Base-by-base conservation (phyloP, 1,140 invertebrate species). In the Cataglyphis hispanica region DNA sequence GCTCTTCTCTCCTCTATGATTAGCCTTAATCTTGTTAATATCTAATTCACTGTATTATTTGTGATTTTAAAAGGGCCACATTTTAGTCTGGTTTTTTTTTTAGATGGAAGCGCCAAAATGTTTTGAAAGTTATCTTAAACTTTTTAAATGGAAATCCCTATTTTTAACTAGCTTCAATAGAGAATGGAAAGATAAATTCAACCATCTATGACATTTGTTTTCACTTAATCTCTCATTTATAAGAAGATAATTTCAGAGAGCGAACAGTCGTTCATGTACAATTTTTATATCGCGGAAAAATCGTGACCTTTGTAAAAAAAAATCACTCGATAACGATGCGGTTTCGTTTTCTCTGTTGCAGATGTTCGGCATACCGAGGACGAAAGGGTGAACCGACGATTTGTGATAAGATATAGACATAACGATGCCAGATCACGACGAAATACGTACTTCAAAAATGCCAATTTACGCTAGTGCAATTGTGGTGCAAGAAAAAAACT, bases 331-430 rank as follows among this genome's bases (percentile, higher is more conserved):
- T 69, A 81, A 83, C n/a, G 25, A 72, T 0, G 25, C 25, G 64
- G 2, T 27, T 27, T 69, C 10, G 34, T 63, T 87, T 87, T 84
- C 88, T 60, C 34, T 93, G 91, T 94, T 95, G 31, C 93, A 95
- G 94, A 92, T 75, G 67, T 90, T 22, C 89, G 90, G 78, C 89
- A 84, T 85, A 72, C 89, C 74, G 91, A 92, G 86, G 91, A 93
- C 66, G 86, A 81, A 60, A 89, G 92, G 86, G 90, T 92, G 86
- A 90, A 93, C 85, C 92, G 92, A 91, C 90, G 91, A 75, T 86
- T 94, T 94, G 94, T 95, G 93, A 94, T 94, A 94, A 94, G 93
- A 92, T 92, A 91, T 93, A 94, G 92, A 90, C 91, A 93, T 94
- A 94, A 93, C 91, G 89, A 94, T 92, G 87, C 89, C 91, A 93